A percentile compares a stretch with the other conserved stretches of the same genome.
Conservation (phyloP, 2,797 vertebrate genomes). For the Tolypeutes matacus region DNA sequence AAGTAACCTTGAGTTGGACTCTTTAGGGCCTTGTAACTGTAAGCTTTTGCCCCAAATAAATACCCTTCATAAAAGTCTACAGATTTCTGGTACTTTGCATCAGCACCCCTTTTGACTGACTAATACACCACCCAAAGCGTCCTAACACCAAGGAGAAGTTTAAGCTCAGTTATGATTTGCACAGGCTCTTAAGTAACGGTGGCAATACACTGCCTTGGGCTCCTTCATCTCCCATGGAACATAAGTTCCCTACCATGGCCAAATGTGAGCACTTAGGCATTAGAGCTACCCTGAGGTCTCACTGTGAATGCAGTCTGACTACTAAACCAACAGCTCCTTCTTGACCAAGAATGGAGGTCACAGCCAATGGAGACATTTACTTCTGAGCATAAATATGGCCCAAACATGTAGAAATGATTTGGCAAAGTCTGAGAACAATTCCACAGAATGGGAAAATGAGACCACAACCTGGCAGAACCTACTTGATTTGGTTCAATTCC, state of each 20-base stretch:
- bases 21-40: no score
- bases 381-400: not conserved
- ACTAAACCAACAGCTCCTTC: not conserved
- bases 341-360: not conserved
- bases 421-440: no score
- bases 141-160: not conserved
- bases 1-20: no score
- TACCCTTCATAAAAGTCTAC: no score
- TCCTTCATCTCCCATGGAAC: not conserved
- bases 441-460: not conserved
- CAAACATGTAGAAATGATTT: conserved; percentile 19
- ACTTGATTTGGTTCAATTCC: conserved; percentile 21
- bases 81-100: no score
- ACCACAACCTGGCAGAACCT: not conserved
- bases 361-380: not conserved
- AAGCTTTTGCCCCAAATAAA: no score
- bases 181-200: conserved; percentile 24
- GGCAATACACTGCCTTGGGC: not conserved
- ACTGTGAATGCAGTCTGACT: not conserved
- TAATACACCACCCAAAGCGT: not conserved
- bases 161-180: not conserved
- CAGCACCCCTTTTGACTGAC: no score
- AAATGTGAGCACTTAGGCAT: not conserved
- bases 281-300: not conserved
- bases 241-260: not conserved